A percentile compares a stretch with the other conserved stretches of the same genome.
Evolutionary conservation across 2,797 vertebrate species (phyloP).

Genomic region (Pyrocephalus nanus): DNA sequence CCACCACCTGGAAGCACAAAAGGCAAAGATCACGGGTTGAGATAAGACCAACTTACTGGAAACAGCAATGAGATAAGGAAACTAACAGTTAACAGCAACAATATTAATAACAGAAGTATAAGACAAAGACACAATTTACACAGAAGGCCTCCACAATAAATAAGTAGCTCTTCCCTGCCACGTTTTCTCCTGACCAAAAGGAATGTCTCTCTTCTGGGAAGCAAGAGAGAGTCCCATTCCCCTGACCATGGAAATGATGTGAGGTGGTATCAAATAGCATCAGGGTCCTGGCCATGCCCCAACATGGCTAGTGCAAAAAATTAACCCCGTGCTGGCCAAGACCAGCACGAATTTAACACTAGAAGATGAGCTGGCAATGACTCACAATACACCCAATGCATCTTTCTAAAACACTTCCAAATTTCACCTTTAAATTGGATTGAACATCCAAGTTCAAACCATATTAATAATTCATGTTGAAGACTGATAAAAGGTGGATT

Average conservation of each 20-base stretch:
- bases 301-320: not conserved
- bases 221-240: not conserved
- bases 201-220: fast-evolving
- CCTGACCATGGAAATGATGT: too few relatives aligned
- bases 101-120: not conserved
- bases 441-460: not conserved
- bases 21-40: not conserved
- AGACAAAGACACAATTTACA: not conserved
- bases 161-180: not conserved
- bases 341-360: not conserved
- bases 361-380: not conserved
- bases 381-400: not conserved
- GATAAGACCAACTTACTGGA: not conserved
- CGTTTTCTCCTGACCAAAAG: not conserved
- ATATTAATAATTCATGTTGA: not conserved
- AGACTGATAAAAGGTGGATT: not conserved
- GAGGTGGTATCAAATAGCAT: fast-evolving
- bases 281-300: fast-evolving
- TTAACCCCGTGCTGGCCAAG: not conserved
- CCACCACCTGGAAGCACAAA: not conserved
- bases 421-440: not conserved
- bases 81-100: not conserved
- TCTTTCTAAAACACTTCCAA: not conserved
- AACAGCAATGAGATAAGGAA: not conserved
- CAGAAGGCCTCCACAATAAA: too few relatives aligned